These are phyloP conservation scores for Heliothis virescens DNA, from an alignment of 1,140 invertebrate species.

Conservation along the genomic window DNA sequence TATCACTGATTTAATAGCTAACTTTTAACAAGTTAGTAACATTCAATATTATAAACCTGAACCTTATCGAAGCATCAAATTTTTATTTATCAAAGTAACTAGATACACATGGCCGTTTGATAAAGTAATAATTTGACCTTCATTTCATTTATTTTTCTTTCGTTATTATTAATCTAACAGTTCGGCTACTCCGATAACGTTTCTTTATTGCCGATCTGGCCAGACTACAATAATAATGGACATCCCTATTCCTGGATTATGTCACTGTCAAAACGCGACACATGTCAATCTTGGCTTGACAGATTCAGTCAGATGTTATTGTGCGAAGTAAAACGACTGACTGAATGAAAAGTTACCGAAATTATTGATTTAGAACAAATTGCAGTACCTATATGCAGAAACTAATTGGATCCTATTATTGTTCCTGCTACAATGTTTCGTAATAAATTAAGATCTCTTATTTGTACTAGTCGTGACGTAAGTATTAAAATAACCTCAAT, in stretches of 20 bases:
- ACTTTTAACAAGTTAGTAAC: too few species aligned
- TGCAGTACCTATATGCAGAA: background rate
- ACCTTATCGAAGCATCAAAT: too few species aligned
- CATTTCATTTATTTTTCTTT: too few species aligned
- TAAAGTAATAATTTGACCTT: too few species aligned
- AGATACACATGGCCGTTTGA: too few species aligned
- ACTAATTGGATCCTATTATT: background rate
- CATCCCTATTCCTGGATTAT: background rate
- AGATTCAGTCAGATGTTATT: background rate
- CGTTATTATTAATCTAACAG: too few species aligned
- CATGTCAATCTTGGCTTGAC: background rate
- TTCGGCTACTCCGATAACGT: too few species aligned
- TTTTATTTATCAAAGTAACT: too few species aligned
- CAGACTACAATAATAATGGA: too few species aligned
- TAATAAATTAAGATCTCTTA: conserved; percentile 62
- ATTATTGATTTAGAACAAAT: background rate
- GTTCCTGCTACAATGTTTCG: conserved; percentile 63
- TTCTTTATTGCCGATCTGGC: too few species aligned
- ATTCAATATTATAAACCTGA: too few species aligned
- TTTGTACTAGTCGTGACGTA: conserved; percentile 65
- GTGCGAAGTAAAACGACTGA: background rate
- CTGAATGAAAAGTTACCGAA: background rate
- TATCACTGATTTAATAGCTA: too few species aligned
- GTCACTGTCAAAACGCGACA: background rate
- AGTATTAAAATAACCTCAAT: conserved; percentile 41